Percentiles rank a stretch among this genome's conserved stretches.
Conservation (phyloP, 2,888 invertebrate genomes). For the Cephus nigrinus region DNA sequence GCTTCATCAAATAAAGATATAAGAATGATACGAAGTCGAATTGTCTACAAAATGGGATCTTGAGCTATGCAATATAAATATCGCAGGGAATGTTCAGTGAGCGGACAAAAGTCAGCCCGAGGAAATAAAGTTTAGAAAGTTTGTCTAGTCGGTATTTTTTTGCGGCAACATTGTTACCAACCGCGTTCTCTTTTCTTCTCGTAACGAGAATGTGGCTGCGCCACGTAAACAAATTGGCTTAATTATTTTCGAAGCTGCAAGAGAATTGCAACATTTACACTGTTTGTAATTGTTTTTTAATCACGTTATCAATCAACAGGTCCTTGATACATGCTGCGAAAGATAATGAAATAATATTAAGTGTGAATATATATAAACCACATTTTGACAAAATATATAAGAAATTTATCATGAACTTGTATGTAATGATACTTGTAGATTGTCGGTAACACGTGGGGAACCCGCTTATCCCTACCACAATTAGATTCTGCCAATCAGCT, state of each 20-base stretch:
- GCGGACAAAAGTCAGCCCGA: background rate
- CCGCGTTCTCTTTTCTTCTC: background rate
- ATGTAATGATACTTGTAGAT: background rate
- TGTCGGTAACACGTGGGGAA: background rate
- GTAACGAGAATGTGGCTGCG: background rate
- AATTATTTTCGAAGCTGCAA: background rate
- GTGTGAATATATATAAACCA: background rate
- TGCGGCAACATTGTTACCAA: background rate
- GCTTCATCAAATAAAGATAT: background rate
- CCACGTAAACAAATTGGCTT: background rate
- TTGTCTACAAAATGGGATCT: background rate
- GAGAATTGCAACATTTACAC: background rate
- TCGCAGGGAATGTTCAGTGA: background rate
- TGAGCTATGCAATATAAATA: background rate
- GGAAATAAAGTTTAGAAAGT: background rate
- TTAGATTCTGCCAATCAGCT: background rate
- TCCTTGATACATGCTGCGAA: background rate
- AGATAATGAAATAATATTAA: background rate
- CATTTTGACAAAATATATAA: background rate
- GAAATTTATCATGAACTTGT: background rate
- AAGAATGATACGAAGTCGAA: background rate
- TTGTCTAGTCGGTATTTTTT: background rate
- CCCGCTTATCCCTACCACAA: background rate
- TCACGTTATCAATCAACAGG: background rate
- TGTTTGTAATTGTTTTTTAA: background rate